A percentile compares a stretch with the other conserved stretches of the same genome.
Evolutionary conservation across 2,888 invertebrate genomes (phyloP).

Genomic region (Agrilus mali): DNA sequence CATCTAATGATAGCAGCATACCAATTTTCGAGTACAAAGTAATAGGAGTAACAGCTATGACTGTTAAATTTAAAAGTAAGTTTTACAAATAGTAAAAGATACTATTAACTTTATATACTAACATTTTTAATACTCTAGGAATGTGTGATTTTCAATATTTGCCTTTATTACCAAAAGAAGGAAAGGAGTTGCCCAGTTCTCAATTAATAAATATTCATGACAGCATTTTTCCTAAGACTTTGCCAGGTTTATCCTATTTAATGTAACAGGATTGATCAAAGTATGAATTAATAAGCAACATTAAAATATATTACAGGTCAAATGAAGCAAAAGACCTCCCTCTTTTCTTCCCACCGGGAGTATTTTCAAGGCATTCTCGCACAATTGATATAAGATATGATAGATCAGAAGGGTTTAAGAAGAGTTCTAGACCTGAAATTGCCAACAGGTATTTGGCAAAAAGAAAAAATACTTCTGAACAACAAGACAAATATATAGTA

Average conservation of each 20-base stretch:
- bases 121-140: conserved; percentile 39
- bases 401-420: conserved; percentile 16
- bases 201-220: conserved; percentile 48
- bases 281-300: not conserved
- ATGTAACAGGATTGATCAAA: conserved; percentile 26
- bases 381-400: conserved; percentile 18
- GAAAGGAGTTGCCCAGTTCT: conserved; percentile 26
- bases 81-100: conserved; percentile 11
- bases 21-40: conserved; percentile 38
- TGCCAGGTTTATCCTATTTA: conserved; percentile 45
- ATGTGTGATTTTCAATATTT: conserved; percentile 89
- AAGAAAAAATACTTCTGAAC: conserved; percentile 9
- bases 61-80: conserved; percentile 55
- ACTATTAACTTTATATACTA: conserved; percentile 1
- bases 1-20: conserved; percentile 23
- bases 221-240: conserved; percentile 43
- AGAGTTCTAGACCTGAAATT: conserved; percentile 15
- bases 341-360: conserved; percentile 60
- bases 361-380: conserved; percentile 66
- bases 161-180: conserved; percentile 46
- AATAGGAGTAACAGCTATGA: conserved; percentile 46
- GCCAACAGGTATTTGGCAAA: conserved; percentile 14
- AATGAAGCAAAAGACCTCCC: conserved; percentile 32
- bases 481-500: conserved; percentile 5
- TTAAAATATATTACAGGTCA: conserved; percentile 9